phyloP scores from a whole-genome alignment of 2,888 invertebrate genomes.

The Caenorhabditis sp. region DNA sequence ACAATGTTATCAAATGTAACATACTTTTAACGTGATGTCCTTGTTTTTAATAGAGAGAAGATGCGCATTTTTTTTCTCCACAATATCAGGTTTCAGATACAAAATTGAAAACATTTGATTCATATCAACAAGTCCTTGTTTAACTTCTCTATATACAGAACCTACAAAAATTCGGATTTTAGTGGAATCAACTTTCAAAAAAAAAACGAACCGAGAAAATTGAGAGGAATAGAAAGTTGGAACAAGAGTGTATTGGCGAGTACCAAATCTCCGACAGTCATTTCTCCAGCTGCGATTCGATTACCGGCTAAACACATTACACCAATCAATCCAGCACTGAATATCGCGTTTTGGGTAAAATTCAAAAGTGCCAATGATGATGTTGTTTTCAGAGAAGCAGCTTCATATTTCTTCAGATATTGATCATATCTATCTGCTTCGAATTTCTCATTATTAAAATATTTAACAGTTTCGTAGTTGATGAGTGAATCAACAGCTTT shows the following conservation, averaged over 20 bases:
- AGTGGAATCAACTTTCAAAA: too few species aligned
- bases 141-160: conserved; percentile 94
- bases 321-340: conserved; percentile 87
- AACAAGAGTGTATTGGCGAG: conserved; percentile 98
- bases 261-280: conserved; percentile 97
- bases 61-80: conserved; percentile 74
- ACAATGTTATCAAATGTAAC: neutral
- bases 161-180: conserved; percentile 26
- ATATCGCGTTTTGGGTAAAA: conserved; percentile 96
- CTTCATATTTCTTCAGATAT: conserved; percentile 76
- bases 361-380: conserved; percentile 90
- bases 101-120: conserved; percentile 97
- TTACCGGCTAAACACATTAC: conserved; percentile 93
- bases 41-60: conserved; percentile 28
- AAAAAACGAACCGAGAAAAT: conserved; percentile 80
- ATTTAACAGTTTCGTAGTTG: conserved; percentile 98
- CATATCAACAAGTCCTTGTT: conserved; percentile 97
- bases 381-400: conserved; percentile 77
- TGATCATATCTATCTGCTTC: conserved; percentile 89
- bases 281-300: conserved; percentile 79
- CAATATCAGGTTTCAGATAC: conserved; percentile 82
- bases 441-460: conserved; percentile 95
- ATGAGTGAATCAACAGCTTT: conserved; percentile 97
- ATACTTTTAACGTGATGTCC: conserved; percentile 65
- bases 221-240: conserved; percentile 93